Evolutionary conservation across 2,113 vertebrate genomes (phyloP).

Genomic region (Thalassarche chlororhynchos): DNA sequence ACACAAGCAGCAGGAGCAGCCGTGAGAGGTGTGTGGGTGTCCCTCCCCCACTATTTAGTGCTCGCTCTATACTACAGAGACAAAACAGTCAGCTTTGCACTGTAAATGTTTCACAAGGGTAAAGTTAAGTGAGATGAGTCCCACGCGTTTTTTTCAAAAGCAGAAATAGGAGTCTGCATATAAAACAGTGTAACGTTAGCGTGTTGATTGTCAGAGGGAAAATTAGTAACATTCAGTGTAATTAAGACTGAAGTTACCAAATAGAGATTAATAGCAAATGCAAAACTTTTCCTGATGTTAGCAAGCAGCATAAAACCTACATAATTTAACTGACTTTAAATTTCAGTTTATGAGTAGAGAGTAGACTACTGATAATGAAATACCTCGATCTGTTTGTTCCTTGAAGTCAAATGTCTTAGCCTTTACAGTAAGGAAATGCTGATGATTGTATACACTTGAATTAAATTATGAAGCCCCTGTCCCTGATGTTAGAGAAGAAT

Average conservation of each 20-base stretch:
- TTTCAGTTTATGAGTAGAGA: neutral
- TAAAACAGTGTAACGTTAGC: fast-evolving
- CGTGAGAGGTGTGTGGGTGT: neutral
- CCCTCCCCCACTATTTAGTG: neutral
- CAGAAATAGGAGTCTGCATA: neutral
- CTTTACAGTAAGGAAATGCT: neutral
- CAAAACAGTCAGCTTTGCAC: neutral
- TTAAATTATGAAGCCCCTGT: neutral
- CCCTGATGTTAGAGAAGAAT: neutral
- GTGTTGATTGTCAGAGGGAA: neutral
- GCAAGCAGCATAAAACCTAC: neutral
- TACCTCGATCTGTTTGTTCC: neutral
- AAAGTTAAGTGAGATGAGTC: neutral
- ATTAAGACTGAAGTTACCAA: neutral
- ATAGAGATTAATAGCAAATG: neutral
- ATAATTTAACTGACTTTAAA: neutral
- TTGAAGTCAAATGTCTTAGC: neutral
- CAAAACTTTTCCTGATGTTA: neutral
- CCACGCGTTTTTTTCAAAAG: neutral
- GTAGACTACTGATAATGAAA: neutral
- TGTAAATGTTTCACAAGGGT: neutral
- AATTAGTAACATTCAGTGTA: neutral
- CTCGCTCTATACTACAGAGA: neutral
- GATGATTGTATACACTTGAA: neutral
- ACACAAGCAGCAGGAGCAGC: neutral